Evolutionary conservation across 2,797 vertebrate species (phyloP), one percentile per base, ranked within the genome.

Genomic region (Hipposideros larvatus): DNA sequence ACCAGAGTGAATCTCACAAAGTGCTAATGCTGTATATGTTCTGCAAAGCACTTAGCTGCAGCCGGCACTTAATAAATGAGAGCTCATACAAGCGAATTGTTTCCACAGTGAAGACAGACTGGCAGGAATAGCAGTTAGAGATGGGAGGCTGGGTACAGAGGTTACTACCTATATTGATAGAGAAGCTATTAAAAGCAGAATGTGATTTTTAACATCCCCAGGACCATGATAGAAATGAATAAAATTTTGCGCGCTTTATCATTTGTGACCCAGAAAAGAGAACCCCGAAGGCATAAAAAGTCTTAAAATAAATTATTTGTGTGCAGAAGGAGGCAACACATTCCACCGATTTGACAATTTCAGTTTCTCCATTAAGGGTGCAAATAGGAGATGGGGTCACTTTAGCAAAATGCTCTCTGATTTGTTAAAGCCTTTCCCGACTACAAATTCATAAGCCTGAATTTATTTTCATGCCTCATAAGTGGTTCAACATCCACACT

Each of bases 231-330:
- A 96, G 92, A 96, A 96, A 95, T 92, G 94, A 97, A 96, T 96
- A 97, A 93, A 97, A 95, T 96, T 96, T 92, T 94, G 79, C 84
- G 43, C 1, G 2, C 43, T 96, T 97, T 95, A 95, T 89, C 92
- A 95, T 96, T 97, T 97, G 90, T 96, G 97, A 97, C 90, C 90
- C 92, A 96, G 92, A 97, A 97, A 94, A 89, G 92, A 95, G 94
- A 97, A 93, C 41, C 73, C 80, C 14, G 24, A 97, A 93, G 96
- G 90, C 90, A 89, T 79, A 85, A 75, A 75, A 95, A 90, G 68
- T 92, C 84, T 90, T 95, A 84, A 96, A 95, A 91, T 97, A 96
- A 95, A 97, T 96, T 95, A 96, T 96, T 86, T 95, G 91, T 92
- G 48, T 34, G 63, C 53, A 87, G 95, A 91, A 95, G 7, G 59